These are phyloP conservation scores for Iselma pallidipennis DNA, from an alignment of 2,888 invertebrate genomes.

Conservation along the genomic window DNA sequence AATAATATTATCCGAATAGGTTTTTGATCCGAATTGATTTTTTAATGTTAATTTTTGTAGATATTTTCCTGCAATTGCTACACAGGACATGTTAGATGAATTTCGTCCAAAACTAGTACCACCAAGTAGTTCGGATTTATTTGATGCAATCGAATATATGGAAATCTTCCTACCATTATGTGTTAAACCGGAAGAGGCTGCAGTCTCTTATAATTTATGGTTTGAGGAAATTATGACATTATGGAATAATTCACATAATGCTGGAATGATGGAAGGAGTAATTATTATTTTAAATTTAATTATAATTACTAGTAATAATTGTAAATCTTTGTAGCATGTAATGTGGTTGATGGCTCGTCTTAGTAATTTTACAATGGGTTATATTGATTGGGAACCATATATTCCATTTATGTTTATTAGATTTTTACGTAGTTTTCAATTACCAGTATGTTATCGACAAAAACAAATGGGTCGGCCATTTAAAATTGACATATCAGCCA, in stretches of 20 bases:
- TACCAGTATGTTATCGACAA: constrained; percentile 79
- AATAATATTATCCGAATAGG: too few relatives aligned
- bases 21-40: constrained; percentile 6
- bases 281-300: constrained; percentile 28
- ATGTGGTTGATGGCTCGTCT: constrained; percentile 75
- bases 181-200: constrained; percentile 65
- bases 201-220: constrained; percentile 76
- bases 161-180: constrained; percentile 78
- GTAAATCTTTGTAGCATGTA: constrained; percentile 62
- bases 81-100: constrained; percentile 84
- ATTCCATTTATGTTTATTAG: constrained; percentile 76
- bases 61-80: constrained; percentile 74
- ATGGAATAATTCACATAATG: constrained; percentile 78
- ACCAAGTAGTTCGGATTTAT: constrained; percentile 62
- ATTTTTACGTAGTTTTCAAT: constrained; percentile 71
- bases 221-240: constrained; percentile 76
- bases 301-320: constrained; percentile 14
- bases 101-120: constrained; percentile 80
- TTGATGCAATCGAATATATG: constrained; percentile 61
- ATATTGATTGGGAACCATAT: constrained; percentile 86
- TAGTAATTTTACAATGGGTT: constrained; percentile 76
- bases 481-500: constrained; percentile 56
- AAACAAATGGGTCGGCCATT: constrained; percentile 62
- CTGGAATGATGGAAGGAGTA: constrained; percentile 69
- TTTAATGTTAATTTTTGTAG: constrained; percentile 55